phyloP scores from a whole-genome alignment of 2,888 invertebrate species.

The Gastracanthus pulcherrimus region DNA sequence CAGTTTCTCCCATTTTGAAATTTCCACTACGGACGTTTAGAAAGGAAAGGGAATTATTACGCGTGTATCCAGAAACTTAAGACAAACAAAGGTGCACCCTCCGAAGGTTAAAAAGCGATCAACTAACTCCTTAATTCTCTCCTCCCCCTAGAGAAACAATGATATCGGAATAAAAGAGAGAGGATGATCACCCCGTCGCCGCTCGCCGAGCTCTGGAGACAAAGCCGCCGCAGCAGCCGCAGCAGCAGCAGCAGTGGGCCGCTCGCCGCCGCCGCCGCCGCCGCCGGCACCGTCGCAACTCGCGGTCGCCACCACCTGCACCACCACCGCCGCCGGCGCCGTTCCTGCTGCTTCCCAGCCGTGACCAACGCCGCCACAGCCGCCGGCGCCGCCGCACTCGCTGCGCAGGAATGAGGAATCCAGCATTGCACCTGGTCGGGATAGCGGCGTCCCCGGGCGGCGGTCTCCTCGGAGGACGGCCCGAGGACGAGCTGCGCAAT shows the following conservation, averaged over 20 bases:
- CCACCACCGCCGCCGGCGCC: conserved; percentile 73
- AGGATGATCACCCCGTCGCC: conserved; percentile 76
- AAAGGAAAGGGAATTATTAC: no score
- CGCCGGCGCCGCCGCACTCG: conserved; percentile 72
- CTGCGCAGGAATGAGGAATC: conserved; percentile 76
- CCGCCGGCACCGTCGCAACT: no score
- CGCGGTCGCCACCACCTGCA: conserved; percentile 73
- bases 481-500: conserved; percentile 83
- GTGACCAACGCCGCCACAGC: conserved; percentile 72
- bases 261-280: conserved; percentile 68
- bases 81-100: no score
- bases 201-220: conserved; percentile 68
- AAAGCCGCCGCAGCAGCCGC: conserved; percentile 72
- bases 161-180: conserved; percentile 62
- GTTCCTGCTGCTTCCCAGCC: conserved; percentile 65
- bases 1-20: no score
- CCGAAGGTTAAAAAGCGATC: no score
- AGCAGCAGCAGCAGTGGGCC: conserved; percentile 72
- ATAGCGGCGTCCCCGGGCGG: conserved; percentile 76
- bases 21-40: no score
- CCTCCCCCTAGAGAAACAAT: conserved; percentile 24
- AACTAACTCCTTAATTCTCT: no score
- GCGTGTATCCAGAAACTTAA: no score
- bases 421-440: conserved; percentile 75
- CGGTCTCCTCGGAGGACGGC: conserved; percentile 74